Evolutionary conservation across 2,888 invertebrate species (phyloP), one percentile per base, ranked within the genome.

Genomic region (Cryptops parisi): DNA sequence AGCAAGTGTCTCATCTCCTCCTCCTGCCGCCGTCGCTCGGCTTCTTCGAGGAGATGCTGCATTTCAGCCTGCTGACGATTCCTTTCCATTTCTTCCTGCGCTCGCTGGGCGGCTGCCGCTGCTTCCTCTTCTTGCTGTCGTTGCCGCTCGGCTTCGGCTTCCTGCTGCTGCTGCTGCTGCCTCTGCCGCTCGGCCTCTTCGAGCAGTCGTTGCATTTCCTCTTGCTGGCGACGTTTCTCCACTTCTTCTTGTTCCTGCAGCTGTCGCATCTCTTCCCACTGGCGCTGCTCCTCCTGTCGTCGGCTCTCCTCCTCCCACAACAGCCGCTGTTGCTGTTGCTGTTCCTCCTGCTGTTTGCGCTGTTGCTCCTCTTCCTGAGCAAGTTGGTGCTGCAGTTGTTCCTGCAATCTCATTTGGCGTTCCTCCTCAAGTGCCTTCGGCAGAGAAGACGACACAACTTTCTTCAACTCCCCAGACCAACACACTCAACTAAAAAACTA

Each of bases 1-100:
- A 45, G 45, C 25, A 15, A 6, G 9, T 27, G 25, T 26, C 23
- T 26, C 22, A 50, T n/a, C 15, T 24, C 27, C 12, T 40, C 53
- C n/a, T 22, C 54, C 23, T 48, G 54, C 12, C 38, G 54, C 22
- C 24, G 19, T 21, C 12, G 17, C 15, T 48, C 48, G 19, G 22
- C 48, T n/a, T 48, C 48, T 12, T 51, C 45, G 44, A 46, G 45
- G 4, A 47, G 19, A n/a, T 22, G 26, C 25, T 26, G 19, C 26
- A 39, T 22, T 38, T 53, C 46, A 33, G 46, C 47, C 24, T 15
- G 6, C 22, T 38, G 46, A 9, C 40, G 51, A 4, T 9, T 9
- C 21, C 19, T 44, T 44, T 43, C 43, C n/a, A 19, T 25, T 33
- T 52, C 27, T 44, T 17, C 27, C 15, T 17, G 47, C n/a, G 9